A percentile compares a stretch with the other conserved stretches of the same genome.
phyloP scores from a whole-genome alignment of 1,140 invertebrate species.

The Antheraea mylitta region DNA sequence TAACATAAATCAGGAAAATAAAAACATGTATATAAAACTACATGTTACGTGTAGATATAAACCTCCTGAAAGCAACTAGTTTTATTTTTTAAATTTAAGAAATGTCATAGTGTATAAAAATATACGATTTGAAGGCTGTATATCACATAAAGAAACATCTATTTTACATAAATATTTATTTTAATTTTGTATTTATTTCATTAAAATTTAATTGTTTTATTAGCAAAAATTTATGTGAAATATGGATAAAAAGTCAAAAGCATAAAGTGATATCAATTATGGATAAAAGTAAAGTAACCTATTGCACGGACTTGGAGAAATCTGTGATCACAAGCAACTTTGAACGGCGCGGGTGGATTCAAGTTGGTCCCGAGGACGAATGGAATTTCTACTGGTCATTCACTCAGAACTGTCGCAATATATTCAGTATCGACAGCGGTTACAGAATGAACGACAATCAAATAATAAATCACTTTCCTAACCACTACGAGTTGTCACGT shows the following conservation, averaged over 20 bases:
- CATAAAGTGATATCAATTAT: no score
- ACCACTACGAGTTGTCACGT: slow-evolving; percentile 95
- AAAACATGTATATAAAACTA: no score
- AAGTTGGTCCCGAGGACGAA: slow-evolving; percentile 95
- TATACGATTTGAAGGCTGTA: neutral
- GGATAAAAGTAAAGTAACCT: slow-evolving; percentile 83
- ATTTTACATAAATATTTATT: neutral
- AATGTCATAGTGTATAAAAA: neutral
- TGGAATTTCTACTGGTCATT: slow-evolving; percentile 99
- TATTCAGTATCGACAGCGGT: slow-evolving; percentile 95
- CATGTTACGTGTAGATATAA: neutral
- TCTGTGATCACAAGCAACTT: slow-evolving; percentile 97
- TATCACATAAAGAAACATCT: neutral
- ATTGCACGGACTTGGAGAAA: slow-evolving; percentile 96
- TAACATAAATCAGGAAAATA: no score
- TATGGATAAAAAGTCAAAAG: no score
- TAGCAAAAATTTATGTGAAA: no score
- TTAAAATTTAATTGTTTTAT: neutral
- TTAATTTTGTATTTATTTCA: neutral
- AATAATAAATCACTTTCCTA: slow-evolving; percentile 95
- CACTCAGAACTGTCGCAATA: slow-evolving; percentile 91
- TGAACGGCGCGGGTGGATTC: slow-evolving; percentile 94
- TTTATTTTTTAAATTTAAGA: neutral
- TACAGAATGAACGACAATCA: slow-evolving; percentile 96
- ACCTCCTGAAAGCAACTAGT: neutral